A percentile compares a stretch with the other conserved stretches of the same genome.
These are phyloP conservation scores for Bombus pascuorum DNA, from an alignment of 1,140 invertebrate genomes.

Conservation along the genomic window DNA sequence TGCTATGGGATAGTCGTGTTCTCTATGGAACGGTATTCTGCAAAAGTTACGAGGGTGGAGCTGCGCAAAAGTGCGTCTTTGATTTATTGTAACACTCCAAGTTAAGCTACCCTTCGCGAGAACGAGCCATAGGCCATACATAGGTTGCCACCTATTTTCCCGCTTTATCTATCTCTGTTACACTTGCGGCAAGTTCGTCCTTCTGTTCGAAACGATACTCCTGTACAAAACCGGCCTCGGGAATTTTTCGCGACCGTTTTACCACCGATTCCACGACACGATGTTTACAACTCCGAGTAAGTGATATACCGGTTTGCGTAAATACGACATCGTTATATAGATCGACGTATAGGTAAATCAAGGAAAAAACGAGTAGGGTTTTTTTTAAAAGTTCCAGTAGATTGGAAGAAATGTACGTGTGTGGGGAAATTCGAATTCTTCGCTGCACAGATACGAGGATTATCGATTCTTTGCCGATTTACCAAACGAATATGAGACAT, in stretches of 20 bases:
- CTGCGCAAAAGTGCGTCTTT: conserved; percentile 57
- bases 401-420: no score
- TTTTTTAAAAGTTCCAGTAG: no score
- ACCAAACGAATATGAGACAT: no score
- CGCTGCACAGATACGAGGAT: no score
- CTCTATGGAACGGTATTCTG: conserved; percentile 49
- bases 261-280: background rate
- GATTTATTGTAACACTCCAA: conserved; percentile 73
- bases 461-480: no score
- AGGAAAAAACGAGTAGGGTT: no score
- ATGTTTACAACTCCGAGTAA: background rate
- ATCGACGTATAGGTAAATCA: no score
- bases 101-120: conserved; percentile 50
- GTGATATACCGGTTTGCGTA: no score
- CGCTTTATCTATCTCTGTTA: background rate
- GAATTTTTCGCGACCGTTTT: background rate
- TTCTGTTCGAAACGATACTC: conserved; percentile 51
- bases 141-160: conserved; percentile 22
- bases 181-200: background rate
- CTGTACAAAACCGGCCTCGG: conserved; percentile 44
- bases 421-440: no score
- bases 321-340: no score
- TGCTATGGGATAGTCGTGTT: conserved; percentile 30
- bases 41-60: conserved; percentile 64
- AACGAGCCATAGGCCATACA: background rate